phyloP scores from a whole-genome alignment of 2,113 vertebrate genomes.

The Cryptomyrus ogoouensis region DNA sequence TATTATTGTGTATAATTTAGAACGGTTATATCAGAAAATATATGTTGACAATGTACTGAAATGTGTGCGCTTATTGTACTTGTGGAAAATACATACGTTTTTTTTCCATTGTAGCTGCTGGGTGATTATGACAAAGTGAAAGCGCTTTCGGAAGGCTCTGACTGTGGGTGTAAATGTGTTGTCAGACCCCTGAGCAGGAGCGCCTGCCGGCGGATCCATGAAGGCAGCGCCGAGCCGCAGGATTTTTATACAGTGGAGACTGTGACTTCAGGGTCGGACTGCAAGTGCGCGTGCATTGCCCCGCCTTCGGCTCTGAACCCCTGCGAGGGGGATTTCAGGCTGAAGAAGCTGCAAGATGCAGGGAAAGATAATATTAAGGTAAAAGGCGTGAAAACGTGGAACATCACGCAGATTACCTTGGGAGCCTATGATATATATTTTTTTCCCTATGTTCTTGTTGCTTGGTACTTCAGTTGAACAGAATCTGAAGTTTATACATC shows the following conservation, averaged over 20 bases:
- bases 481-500: too few relatives aligned
- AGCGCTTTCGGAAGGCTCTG: constrained; percentile 77
- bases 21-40: not conserved
- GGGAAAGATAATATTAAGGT: constrained; percentile 80
- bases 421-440: not conserved
- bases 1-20: not conserved
- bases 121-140: constrained; percentile 95
- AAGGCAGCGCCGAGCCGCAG: constrained; percentile 49
- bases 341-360: constrained; percentile 79
- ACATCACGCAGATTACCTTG: not conserved
- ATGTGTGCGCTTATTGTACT: not conserved
- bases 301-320: constrained; percentile 85
- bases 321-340: constrained; percentile 84
- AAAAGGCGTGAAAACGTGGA: constrained; percentile 22
- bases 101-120: constrained; percentile 62
- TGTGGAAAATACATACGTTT: constrained; percentile 13
- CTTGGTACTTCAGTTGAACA: not conserved
- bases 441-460: not conserved
- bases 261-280: constrained; percentile 78
- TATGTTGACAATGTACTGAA: not conserved
- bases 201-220: constrained; percentile 67
- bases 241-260: constrained; percentile 88
- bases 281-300: constrained; percentile 83
- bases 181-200: constrained; percentile 78
- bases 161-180: constrained; percentile 84